Evolutionary conservation across 2,113 vertebrate genomes (phyloP), one percentile per base, ranked within the genome.

Genomic region (Stictonetta naevosa): DNA sequence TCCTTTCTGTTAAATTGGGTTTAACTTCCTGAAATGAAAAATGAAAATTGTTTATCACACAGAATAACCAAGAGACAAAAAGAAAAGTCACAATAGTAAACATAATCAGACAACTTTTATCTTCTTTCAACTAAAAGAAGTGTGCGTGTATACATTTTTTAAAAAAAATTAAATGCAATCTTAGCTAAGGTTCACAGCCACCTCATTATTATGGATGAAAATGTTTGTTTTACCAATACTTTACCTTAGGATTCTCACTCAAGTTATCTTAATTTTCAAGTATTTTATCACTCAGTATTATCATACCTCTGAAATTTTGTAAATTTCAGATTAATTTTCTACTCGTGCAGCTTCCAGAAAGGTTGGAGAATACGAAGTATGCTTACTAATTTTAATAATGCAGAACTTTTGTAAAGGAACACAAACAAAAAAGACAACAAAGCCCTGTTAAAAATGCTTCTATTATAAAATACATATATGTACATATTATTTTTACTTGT

Each of bases 1-100:
- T 99, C 97, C 99, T 98, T 98, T 99, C 99, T 33, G 99, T 99
- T 99, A 99, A 99, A 98, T 99, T 99, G 98, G 99, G 99, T 98
- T 99, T 99, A 98, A 99, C 99, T 99, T 99, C 99, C 99, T 99
- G 95, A 11, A 97, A 91, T 11, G 28, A 81, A 94, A 17, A 77
- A 84, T 6, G 92, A 76, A 90, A 34, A 66, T 2, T 33, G 38
- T 16, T 68, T 15, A 74, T 46, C 53, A 42, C 17, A 59, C 3
- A 62, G 46, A 75, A 77, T n/a, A 72, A 90, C 60, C 13, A 28
- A 56, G 68, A 46, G 36, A 60, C 25, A 71, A 66, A 86, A 84
- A 63, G 23, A 68, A 64, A 86, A 8, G 23, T 80, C 11, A 83
- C 3, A 52, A 46, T 4, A 86, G 23, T 16, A 12, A 92, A 74